Base-by-base conservation (phyloP, 2,113 vertebrate genomes). In the Sterrhoptilus dennistouni region DNA sequence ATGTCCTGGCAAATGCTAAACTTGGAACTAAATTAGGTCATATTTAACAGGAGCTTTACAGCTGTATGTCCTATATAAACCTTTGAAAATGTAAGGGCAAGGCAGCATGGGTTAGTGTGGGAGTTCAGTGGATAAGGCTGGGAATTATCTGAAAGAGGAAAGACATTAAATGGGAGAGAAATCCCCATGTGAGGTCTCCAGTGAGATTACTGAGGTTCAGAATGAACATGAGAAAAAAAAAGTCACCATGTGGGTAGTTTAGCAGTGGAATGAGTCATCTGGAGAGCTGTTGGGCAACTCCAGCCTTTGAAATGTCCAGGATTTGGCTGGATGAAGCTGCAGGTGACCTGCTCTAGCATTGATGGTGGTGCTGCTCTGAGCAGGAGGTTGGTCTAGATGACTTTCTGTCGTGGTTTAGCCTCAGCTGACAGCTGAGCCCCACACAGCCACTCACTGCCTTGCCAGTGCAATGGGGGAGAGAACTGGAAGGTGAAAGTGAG, bases 21-120 rank as follows among this genome's bases (percentile, higher is more conserved):
- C 87, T 92, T 95, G 72, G 87, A 90, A 74, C 8, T 63, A 86
- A 95, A 94, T 96, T 88, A 91, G 84, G 85, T 96, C 79, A 31
- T 84, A 74, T 77, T 94, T 93, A 90, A 77, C 82, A 61, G 70
- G 53, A 95, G 29, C n/a, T 64, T 87, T 72, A 59, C 77, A 87
- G 70, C 50, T 91, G 50, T 63, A 47, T 90, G 90, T 72, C 70
- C 66, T 88, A 63, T 47, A 93, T 81, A 93, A 92, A 72, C 59
- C 54, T 91, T 54, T 80, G 75, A 77, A 85, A 94, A 90, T 74
- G 9, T 12, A n/a, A 61, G 78, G 87, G 42, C 71, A 87, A 56
- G 25, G 47, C 71, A 31, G 59, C 16, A 9, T 42, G 27, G 44
- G 28, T 47, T 75, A 36, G 16, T 59, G 63, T 69, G 59, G 45